Evolutionary conservation across 92 coral and sea anemone species (phyloP).

Genomic region (Heteractis magnifica): DNA sequence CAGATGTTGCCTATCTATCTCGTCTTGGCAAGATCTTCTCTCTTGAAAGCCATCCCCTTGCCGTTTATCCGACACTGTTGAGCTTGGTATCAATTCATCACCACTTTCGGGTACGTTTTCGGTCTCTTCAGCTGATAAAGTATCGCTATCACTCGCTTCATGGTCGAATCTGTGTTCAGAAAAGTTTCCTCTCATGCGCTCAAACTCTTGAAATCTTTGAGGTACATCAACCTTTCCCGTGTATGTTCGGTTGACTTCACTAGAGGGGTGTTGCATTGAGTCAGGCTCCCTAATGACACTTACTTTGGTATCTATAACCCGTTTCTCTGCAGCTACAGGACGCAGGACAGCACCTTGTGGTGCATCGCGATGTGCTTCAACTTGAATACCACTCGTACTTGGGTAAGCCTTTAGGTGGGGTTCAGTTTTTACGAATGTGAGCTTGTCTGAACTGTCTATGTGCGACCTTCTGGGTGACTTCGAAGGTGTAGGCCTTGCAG

Average conservation of each 20-base stretch:
- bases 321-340: slow-evolving; percentile 2
- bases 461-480: slow-evolving; percentile 1
- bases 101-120: slow-evolving; percentile 69
- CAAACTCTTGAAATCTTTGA: background rate
- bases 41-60: background rate
- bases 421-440: background rate
- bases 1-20: background rate
- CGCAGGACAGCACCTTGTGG: background rate
- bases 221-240: slow-evolving; percentile 20
- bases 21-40: background rate
- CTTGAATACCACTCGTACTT: background rate
- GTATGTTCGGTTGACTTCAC: slow-evolving; percentile 27
- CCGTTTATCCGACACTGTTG: background rate
- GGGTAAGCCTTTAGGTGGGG: background rate
- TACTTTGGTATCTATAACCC: slow-evolving; percentile 26
- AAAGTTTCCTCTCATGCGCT: background rate
- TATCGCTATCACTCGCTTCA: slow-evolving; percentile 80
- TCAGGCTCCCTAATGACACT: slow-evolving; percentile 28
- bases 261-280: slow-evolving; percentile 11
- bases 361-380: slow-evolving; percentile 18
- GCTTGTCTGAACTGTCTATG: background rate
- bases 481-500: background rate
- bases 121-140: slow-evolving; percentile 78
- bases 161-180: slow-evolving; percentile 19
- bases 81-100: slow-evolving; percentile 47